phyloP scores from a whole-genome alignment of 2,113 vertebrate species.

The Cochlearius cochlearius region DNA sequence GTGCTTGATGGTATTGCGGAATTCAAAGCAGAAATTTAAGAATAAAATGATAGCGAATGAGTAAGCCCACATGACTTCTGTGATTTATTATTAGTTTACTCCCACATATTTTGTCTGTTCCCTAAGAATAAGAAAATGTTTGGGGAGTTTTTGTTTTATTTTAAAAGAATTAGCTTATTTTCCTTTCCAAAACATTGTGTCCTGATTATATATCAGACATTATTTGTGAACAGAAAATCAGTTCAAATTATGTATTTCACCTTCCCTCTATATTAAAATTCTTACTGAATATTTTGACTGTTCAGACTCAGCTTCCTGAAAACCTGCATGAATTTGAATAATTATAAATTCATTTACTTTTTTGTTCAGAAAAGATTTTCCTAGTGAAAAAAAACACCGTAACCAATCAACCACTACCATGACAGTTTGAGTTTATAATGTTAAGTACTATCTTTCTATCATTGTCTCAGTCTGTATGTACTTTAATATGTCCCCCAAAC shows the following conservation, averaged over 20 bases:
- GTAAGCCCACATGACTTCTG: not conserved
- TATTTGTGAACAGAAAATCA: not conserved
- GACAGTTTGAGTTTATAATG: not conserved
- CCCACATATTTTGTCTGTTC: not conserved
- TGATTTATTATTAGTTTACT: not conserved
- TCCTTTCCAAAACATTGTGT: not conserved
- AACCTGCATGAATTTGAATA: conserved; percentile 10
- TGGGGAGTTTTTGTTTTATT: not conserved
- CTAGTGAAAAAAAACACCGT: not conserved
- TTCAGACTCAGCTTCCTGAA: conserved; percentile 8
- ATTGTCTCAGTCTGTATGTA: not conserved
- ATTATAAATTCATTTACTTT: not conserved
- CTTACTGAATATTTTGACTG: conserved; percentile 13
- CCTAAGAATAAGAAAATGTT: not conserved
- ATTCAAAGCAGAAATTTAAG: not conserved
- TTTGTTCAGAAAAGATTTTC: not conserved
- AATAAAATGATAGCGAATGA: not conserved
- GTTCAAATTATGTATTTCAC: not conserved
- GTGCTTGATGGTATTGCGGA: not conserved
- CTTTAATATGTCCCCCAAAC: not conserved
- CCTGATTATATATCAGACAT: not conserved
- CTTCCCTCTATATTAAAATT: not conserved
- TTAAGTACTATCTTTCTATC: not conserved
- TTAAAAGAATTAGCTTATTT: not conserved
- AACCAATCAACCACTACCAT: not conserved